A percentile compares a stretch with the other conserved stretches of the same genome.
These are phyloP conservation scores for Pogonus chalceus DNA, from an alignment of 1,140 invertebrate genomes.

Conservation along the genomic window DNA sequence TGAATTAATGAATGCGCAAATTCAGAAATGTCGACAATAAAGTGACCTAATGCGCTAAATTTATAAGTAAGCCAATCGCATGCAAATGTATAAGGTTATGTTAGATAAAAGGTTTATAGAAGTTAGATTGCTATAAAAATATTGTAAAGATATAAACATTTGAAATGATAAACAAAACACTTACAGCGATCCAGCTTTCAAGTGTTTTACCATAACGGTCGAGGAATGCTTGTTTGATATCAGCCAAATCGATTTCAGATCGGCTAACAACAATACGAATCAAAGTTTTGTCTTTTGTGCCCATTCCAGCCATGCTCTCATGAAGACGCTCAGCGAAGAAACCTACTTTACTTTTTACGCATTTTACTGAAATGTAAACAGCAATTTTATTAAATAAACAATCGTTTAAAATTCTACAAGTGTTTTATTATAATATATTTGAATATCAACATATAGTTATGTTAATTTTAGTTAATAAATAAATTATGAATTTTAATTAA, in stretches of 20 bases:
- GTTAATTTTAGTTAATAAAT: too few species aligned
- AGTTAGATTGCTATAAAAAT: not conserved
- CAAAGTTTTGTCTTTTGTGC: conserved; percentile 81
- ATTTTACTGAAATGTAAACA: conserved; percentile 68
- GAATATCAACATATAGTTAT: too few species aligned
- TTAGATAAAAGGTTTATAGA: not conserved
- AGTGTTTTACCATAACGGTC: conserved; percentile 76
- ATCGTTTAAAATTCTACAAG: too few species aligned
- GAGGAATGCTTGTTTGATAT: conserved; percentile 82
- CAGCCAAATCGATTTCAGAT: conserved; percentile 84
- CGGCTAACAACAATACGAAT: conserved; percentile 84
- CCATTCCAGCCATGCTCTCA: conserved; percentile 79
- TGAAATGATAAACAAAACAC: conserved; percentile 29
- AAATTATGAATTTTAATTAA: too few species aligned
- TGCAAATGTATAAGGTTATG: not conserved
- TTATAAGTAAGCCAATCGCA: not conserved
- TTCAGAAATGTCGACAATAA: too few species aligned
- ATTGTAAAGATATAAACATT: not conserved
- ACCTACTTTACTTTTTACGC: conserved; percentile 80
- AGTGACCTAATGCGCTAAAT: not conserved
- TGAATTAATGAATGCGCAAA: too few species aligned
- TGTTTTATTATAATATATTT: too few species aligned
- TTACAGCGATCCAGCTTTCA: conserved; percentile 73
- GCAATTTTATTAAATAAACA: too few species aligned
- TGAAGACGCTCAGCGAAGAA: conserved; percentile 89